Evolutionary conservation across 2,888 invertebrate genomes (phyloP).

Genomic region (Melinopterus prodromus): DNA sequence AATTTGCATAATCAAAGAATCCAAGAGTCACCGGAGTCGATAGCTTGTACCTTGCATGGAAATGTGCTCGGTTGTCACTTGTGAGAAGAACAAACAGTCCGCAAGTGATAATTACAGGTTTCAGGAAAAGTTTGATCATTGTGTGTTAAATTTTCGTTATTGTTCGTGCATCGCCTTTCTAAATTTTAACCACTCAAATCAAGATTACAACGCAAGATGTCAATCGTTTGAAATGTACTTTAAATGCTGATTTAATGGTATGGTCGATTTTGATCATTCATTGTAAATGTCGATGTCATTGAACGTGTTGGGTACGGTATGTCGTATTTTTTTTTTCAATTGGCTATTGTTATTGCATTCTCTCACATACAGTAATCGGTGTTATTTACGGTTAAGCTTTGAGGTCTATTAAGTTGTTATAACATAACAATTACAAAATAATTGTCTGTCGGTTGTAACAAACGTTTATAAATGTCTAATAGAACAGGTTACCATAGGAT

Average conservation of each 20-base stretch:
- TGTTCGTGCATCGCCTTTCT: neutral
- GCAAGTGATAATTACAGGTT: neutral
- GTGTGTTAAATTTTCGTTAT: constrained; percentile 4
- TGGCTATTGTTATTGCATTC: neutral
- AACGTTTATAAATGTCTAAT: no score
- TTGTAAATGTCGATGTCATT: neutral
- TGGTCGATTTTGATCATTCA: neutral
- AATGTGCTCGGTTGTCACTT: neutral
- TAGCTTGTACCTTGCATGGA: neutral
- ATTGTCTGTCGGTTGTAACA: no score
- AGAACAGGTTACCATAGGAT: no score
- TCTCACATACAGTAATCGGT: neutral
- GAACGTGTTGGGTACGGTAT: neutral
- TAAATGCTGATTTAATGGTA: neutral
- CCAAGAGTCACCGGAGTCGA: neutral
- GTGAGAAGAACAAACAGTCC: neutral
- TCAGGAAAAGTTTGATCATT: neutral
- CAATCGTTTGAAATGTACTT: neutral
- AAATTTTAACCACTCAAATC: neutral
- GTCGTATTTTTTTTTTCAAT: no score
- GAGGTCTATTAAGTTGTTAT: no score
- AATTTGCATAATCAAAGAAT: neutral
- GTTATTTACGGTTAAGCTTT: neutral
- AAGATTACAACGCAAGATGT: neutral
- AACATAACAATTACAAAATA: no score